A percentile compares a stretch with the other conserved stretches of the same genome.
These are phyloP conservation scores for Calephelis virginiensis DNA, from an alignment of 1,140 invertebrate genomes.

Conservation along the genomic window DNA sequence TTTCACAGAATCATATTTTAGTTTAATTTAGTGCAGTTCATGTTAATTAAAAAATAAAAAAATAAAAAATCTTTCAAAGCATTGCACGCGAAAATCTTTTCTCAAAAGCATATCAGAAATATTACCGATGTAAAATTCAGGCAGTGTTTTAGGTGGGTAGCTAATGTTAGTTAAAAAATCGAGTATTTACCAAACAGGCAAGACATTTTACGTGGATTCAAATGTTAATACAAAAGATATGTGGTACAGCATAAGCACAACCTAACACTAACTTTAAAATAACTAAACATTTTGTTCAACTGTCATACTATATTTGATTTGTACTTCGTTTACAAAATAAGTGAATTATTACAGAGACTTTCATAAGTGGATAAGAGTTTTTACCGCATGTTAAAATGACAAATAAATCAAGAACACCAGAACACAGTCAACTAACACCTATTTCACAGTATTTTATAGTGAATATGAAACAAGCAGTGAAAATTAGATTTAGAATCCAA, in stretches of 20 bases:
- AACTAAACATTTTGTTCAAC: constrained; percentile 46
- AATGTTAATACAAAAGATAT: constrained; percentile 38
- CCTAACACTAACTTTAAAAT: constrained; percentile 46
- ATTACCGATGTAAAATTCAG: background rate
- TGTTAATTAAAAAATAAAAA: background rate
- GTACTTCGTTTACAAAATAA: constrained; percentile 65
- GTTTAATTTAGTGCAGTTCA: background rate
- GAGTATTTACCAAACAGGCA: constrained; percentile 42
- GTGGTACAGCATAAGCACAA: constrained; percentile 59
- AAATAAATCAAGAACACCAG: background rate
- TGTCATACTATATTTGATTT: constrained; percentile 50
- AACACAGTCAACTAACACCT: constrained; percentile 7
- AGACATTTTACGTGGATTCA: constrained; percentile 37
- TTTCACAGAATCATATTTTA: background rate
- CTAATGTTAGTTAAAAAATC: constrained; percentile 43
- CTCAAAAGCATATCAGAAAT: background rate
- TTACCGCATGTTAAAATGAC: background rate
- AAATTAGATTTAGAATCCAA: too few species aligned
- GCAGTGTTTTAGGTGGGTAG: constrained; percentile 38
- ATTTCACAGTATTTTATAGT: background rate
- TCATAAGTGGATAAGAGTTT: background rate
- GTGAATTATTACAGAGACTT: constrained; percentile 23
- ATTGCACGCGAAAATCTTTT: background rate
- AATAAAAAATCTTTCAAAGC: background rate
- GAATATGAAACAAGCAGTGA: background rate